Base-by-base conservation (phyloP, 64 coral and sea anemone species). In the Montipora cactus region DNA sequence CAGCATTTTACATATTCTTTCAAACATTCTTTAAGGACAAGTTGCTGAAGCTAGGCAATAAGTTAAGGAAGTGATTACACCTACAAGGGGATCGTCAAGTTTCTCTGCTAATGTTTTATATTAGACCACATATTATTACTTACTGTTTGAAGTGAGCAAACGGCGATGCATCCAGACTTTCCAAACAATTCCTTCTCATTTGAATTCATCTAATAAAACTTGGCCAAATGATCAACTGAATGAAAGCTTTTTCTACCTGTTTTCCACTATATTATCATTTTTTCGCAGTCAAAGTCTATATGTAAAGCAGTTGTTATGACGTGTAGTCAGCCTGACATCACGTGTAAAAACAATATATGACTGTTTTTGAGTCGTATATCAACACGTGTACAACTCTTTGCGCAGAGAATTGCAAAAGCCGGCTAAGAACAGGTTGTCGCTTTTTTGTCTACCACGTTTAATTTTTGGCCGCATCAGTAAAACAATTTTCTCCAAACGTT, bases 251-350 rank as follows among this genome's bases (percentile, higher is more conserved):
- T 20, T 71, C 20, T 37, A 37, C 12, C 4, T 13, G 64, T 71
- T 20, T 23, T 21, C 68, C 18, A 23, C 21, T 21, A 71, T 71
- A n/a, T 71, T 71, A 15, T 11, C 21, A 23, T n/a, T 3, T 71
- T 22, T 71, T 71, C 15, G 5, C 68, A 71, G 68, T 71, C 68
- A 71, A 71, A 71, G 68, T 71, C 68, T 71, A 71, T 71, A 71
- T 71, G 68, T 15, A 71, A 71, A 71, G 14, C 20, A 21, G 68
- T 5, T 71, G 18, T 9, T 7, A 7, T 23, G 68, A n/a, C 68
- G 68, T 71, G 68, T 15, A 23, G 19, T 71, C 68, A 71, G 4
- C 19, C 4, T 15, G 68, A 4, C 14, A 71, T 71, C 68, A 71
- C 68, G 68, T 71, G 68, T 5, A 71, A 5, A 21, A n/a, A 71